phyloP scores from a whole-genome alignment of 1,140 invertebrate genomes.

The Nephila pilipes region DNA sequence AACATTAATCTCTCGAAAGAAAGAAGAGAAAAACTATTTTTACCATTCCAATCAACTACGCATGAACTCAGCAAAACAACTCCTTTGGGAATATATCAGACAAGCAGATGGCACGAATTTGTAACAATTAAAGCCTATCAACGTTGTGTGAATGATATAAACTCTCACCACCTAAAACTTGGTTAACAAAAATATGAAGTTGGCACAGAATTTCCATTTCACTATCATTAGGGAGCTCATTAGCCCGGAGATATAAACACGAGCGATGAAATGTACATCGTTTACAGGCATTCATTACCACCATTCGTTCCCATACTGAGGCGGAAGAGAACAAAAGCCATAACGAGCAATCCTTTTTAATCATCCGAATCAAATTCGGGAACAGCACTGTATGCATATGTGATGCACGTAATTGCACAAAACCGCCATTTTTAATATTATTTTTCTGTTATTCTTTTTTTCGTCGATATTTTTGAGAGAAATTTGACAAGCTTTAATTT shows the following conservation, averaged over 20 bases:
- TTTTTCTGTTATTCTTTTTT: slow-evolving; percentile 27
- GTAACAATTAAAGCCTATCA: slow-evolving; percentile 30
- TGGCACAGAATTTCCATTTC: slow-evolving; percentile 41
- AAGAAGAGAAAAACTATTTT: not conserved
- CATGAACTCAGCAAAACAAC: not conserved
- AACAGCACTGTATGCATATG: slow-evolving; percentile 45
- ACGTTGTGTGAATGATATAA: not conserved
- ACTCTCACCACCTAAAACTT: slow-evolving; percentile 3
- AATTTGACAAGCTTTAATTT: slow-evolving; percentile 64
- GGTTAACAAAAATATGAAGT: slow-evolving; percentile 37
- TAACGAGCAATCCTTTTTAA: slow-evolving; percentile 52
- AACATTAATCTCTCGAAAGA: not conserved
- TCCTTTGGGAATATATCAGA: not conserved
- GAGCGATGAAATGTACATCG: slow-evolving; percentile 57
- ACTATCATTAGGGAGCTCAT: slow-evolving; percentile 58
- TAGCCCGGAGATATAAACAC: slow-evolving; percentile 28
- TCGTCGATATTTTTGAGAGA: slow-evolving; percentile 44
- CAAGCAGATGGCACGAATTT: slow-evolving; percentile 1
- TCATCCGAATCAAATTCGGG: slow-evolving; percentile 8
- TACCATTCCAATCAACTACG: not conserved
- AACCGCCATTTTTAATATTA: slow-evolving; percentile 49
- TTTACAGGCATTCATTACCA: slow-evolving; percentile 60
- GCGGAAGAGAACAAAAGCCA: slow-evolving; percentile 33
- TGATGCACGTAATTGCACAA: slow-evolving; percentile 8
- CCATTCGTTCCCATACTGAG: not conserved